Percentiles rank a stretch among this genome's conserved stretches.
Evolutionary conservation across 2,797 vertebrate genomes (phyloP).

Genomic region (Melanotaenia parkinsoni): DNA sequence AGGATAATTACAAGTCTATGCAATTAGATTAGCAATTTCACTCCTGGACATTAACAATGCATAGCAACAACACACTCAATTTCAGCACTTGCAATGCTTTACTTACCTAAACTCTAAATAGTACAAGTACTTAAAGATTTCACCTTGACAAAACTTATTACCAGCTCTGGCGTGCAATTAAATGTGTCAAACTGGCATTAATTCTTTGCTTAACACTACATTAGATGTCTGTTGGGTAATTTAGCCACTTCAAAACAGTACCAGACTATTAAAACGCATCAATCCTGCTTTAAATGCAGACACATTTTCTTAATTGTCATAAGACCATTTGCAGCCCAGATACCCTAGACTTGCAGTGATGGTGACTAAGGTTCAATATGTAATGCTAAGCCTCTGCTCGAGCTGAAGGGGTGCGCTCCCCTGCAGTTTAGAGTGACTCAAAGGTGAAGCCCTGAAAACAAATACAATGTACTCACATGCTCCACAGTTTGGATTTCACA

Average conservation of each 20-base stretch:
- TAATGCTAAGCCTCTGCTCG: constrained; percentile 82
- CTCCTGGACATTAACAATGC: constrained; percentile 75
- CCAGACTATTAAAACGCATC: constrained; percentile 91
- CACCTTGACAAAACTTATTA: constrained; percentile 90
- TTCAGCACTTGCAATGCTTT: constrained; percentile 89
- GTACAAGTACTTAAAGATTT: constrained; percentile 95
- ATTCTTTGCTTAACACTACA: constrained; percentile 92
- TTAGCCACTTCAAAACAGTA: constrained; percentile 88
- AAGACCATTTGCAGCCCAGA: constrained; percentile 85
- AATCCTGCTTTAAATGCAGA: constrained; percentile 86
- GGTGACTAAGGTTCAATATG: constrained; percentile 83
- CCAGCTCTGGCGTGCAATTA: constrained; percentile 90
- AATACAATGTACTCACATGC: constrained; percentile 79
- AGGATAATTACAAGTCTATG: constrained; percentile 80
- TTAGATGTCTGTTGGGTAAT: constrained; percentile 91
- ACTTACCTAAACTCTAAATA: constrained; percentile 94
- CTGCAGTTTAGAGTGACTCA: constrained; percentile 78
- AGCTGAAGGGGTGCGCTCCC: constrained; percentile 78
- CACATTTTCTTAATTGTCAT: constrained; percentile 91
- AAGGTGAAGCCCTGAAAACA: constrained; percentile 80
- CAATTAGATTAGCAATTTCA: constrained; percentile 76
- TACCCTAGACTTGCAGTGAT: constrained; percentile 79
- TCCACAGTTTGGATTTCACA: constrained; percentile 83
- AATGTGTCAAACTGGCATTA: constrained; percentile 90
- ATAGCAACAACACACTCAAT: constrained; percentile 86